A percentile compares a stretch with the other conserved stretches of the same genome.
Conservation (phyloP, 2,888 invertebrate genomes). For the Philopedon plagiatum region DNA sequence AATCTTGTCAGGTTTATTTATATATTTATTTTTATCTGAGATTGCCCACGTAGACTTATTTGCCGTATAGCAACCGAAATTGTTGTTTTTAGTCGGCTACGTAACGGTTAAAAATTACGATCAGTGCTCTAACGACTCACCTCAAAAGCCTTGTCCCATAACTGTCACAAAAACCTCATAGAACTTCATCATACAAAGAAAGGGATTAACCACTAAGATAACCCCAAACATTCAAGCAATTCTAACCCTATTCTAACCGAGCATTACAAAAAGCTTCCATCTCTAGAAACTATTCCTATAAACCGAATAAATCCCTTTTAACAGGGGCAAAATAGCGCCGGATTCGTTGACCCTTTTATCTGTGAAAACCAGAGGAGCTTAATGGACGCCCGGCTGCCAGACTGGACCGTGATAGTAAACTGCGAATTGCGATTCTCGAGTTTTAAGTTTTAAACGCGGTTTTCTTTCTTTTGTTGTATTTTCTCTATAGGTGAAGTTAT, state of each 20-base stretch:
- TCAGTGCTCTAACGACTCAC: neutral
- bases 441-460: constrained; percentile 24
- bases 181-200: constrained; percentile 14
- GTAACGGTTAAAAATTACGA: too few species aligned
- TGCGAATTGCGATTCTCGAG: constrained; percentile 21
- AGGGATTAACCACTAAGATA: constrained; percentile 18
- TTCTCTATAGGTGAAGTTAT: neutral
- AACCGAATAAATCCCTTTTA: constrained; percentile 41
- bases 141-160: neutral
- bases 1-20: too few species aligned
- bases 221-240: constrained; percentile 16
- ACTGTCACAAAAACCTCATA: neutral
- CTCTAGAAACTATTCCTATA: constrained; percentile 33
- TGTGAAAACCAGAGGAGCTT: constrained; percentile 25
- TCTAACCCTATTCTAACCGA: constrained; percentile 14
- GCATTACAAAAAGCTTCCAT: constrained; percentile 19
- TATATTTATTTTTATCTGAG: too few species aligned
- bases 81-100: too few species aligned
- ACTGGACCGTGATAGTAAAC: constrained; percentile 35
- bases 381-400: constrained; percentile 34
- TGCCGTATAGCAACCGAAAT: too few species aligned
- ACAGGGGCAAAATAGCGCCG: constrained; percentile 38
- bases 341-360: constrained; percentile 43
- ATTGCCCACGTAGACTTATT: too few species aligned
- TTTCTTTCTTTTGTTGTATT: constrained; percentile 4